Base-by-base conservation (phyloP, 2,888 invertebrate genomes). In the Idaea biselata region DNA sequence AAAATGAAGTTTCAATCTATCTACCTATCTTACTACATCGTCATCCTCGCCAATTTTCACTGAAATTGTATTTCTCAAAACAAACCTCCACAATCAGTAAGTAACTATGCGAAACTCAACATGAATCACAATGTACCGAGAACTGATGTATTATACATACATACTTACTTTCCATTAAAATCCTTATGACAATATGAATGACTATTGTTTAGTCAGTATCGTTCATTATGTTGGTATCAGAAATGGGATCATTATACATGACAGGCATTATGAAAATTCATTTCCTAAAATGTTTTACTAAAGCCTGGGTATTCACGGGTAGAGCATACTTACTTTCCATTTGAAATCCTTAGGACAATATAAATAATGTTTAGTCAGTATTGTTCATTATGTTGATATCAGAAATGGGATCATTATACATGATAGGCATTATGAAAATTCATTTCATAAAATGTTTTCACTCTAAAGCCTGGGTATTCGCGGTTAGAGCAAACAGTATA, bases 361-460 rank as follows among this genome's bases (percentile, higher is more conserved):
- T 44, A 11, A 44, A 44, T 44, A 11, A 44, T 44, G 44, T 44
- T 58, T 67, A 60, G 64, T 16, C 31, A 65, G 63, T 66, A 62
- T 44, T 44, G 44, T 44, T 44, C 44, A 44, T 63, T 59, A 53
- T 60, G 67, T 64, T 53, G 66, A 67, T 74, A 76, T 77, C 71
- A 61, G 65, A 64, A 73, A 73, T 73, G 68, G 68, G 70, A 73
- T 75, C 74, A 74, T 63, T 60, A n/a, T n/a, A 62, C 58, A 67
- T 76, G 77, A 78, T 76, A n/a, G 75, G 75, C 76, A 76, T 71
- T 25, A 67, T 59, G 55, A 31, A 70, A 71, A 73, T 72, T 69
- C 67, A 64, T 66, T 65, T 62, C 57, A 59, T 17, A 60, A 66
- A 65, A 64, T 58, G 63, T 60, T 64, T 44, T 44, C n/a, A n/a